Evolutionary conservation across 2,113 vertebrate species (phyloP), one percentile per base, ranked within the genome.

Genomic region (Paradoxurus hermaphroditus): DNA sequence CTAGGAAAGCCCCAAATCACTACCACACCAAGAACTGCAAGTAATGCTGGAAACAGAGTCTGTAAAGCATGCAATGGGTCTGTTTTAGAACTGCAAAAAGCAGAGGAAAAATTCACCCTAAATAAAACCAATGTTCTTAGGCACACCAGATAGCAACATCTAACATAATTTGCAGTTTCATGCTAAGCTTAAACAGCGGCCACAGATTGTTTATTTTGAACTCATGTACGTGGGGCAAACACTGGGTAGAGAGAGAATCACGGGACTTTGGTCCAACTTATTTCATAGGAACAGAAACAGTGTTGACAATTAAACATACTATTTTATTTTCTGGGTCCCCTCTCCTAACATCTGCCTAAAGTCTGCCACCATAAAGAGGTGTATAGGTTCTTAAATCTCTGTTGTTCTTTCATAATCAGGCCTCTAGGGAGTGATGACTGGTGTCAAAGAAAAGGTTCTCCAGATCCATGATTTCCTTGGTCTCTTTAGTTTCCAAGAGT

Each of bases 1-100:
- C 88, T 62, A 93, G 95, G 63, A 73, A 39, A 81, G n/a, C 70
- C 84, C 78, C 93, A 96, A 92, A 97, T 97, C 59, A 89, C 77
- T 96, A 59, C 97, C 96, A 97, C 62, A 89, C 92, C 87, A 82
- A 46, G 49, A 65, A 34, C 2, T 11, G 62, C 85, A 81, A 73
- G 91, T n/a, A 49, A 56, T 0, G 2, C 85, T 92, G 46, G 82
- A 70, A 87, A 82, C 14, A 3, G 21, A n/a, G 49, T 41, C 90
- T 85, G 14, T 87, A 87, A 90, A 94, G 83, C 70, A 41, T 13
- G 75, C 3, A 39, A 39, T 3, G 8, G 13, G 16, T 67, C 62
- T 85, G n/a, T 14, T 87, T 90, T 39, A 90, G 53, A 94, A 53
- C 12, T n/a, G 65, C 29, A 31, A 81, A 82, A 63, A 85, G 21